These are phyloP conservation scores for Cirrhinus mrigala DNA, from an alignment of 2,797 vertebrate species.

Conservation along the genomic window DNA sequence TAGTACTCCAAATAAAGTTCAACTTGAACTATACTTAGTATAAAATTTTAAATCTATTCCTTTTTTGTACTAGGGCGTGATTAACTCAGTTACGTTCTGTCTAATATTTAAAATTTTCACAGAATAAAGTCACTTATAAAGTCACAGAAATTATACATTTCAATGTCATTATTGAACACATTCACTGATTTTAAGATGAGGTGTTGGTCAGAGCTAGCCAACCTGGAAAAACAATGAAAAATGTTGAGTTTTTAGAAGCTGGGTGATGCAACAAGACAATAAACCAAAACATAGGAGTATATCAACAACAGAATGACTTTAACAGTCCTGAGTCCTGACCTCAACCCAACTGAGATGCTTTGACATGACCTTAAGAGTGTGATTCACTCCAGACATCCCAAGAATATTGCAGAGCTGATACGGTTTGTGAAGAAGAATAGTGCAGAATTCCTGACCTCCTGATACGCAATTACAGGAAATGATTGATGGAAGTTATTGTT, in stretches of 20 bases:
- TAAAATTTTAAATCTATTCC: too few species aligned
- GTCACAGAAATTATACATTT: not conserved
- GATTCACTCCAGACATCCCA: not conserved
- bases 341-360: not conserved
- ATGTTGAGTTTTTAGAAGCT: not conserved
- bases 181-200: not conserved
- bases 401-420: not conserved
- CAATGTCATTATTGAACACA: too few species aligned
- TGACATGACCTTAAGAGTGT: not conserved
- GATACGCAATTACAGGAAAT: not conserved
- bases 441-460: conserved; percentile 1
- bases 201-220: not conserved
- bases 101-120: not conserved
- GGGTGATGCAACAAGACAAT: not conserved
- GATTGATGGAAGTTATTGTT: not conserved
- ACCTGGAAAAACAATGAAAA: not conserved
- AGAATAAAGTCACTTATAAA: not conserved
- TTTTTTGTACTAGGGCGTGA: not conserved
- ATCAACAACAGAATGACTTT: not conserved
- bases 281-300: not conserved
- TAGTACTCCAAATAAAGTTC: too few species aligned
- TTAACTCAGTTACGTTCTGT: not conserved
- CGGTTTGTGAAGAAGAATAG: not conserved
- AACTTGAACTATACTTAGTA: too few species aligned
- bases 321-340: conserved; percentile 8